Percentiles rank a stretch among this genome's conserved stretches.
These are phyloP conservation scores for Heliconius hewitsoni DNA, from an alignment of 1,140 invertebrate genomes.

Conservation along the genomic window DNA sequence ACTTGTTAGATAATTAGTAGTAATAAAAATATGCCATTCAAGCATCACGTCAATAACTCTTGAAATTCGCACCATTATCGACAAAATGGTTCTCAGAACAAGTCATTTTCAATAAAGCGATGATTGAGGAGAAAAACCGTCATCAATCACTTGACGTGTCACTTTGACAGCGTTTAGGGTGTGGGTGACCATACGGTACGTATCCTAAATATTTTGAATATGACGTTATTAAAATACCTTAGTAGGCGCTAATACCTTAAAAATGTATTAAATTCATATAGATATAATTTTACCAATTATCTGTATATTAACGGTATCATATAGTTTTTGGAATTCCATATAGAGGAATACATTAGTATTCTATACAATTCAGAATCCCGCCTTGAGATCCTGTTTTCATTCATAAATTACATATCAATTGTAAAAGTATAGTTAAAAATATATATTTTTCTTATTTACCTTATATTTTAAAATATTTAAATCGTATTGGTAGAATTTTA, in stretches of 20 bases:
- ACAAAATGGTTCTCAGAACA: constrained; percentile 50
- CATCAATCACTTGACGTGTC: constrained; percentile 67
- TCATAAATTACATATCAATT: too few species aligned
- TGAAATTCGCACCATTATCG: constrained; percentile 51
- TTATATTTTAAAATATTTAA: too few species aligned
- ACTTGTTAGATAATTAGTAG: too few species aligned
- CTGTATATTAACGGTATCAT: too few species aligned
- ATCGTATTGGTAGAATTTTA: too few species aligned
- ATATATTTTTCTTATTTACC: too few species aligned
- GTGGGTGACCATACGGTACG: constrained; percentile 47
- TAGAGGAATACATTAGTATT: too few species aligned
- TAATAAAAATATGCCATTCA: not conserved
- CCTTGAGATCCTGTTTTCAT: too few species aligned
- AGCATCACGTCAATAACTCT: constrained; percentile 39
- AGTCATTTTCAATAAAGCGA: constrained; percentile 76
- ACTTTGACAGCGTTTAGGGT: constrained; percentile 53
- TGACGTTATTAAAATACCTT: constrained; percentile 41
- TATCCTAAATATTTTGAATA: constrained; percentile 42
- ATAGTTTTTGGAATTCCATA: too few species aligned
- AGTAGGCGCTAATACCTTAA: not conserved
- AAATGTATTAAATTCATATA: not conserved
- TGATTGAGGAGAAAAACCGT: constrained; percentile 63
- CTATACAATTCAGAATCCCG: too few species aligned
- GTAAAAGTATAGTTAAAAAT: too few species aligned
- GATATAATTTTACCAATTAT: not conserved